Evolutionary conservation across 2,888 invertebrate genomes (phyloP), one percentile per base, ranked within the genome.

Genomic region (Sminthurides aquaticus): DNA sequence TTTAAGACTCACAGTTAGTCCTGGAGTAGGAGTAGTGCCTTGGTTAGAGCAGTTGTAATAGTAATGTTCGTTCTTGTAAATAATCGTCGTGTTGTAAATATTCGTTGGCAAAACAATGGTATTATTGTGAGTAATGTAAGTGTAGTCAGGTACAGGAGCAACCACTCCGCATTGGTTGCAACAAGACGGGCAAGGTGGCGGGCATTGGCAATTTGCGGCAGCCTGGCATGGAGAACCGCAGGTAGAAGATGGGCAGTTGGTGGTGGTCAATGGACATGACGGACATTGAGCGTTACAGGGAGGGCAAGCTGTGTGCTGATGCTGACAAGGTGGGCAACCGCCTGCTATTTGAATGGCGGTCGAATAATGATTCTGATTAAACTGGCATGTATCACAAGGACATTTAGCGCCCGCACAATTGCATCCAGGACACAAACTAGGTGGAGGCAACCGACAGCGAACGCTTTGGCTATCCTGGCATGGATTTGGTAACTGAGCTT

Each of bases 311-410:
- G 52, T 52, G 20, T 52, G 52, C 22, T 52, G 52, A 22, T 52
- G 52, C 20, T 18, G 15, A 22, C 52, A 52, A 5, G 52, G 52
- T 20, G 52, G 52, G 20, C 52, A 52, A 8, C 5, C 3, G 11
- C 52, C 52, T 15, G 18, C 18, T 5, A 8, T 18, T 15, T 52
- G 18, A 22, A 52, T 52, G 52, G 52, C 52, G 5, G 52, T 52
- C 20, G 52, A 52, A 20, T 52, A 52, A 20, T 26, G 57, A 29
- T 57, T 27, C 18, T 26, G 57, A 20, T 28, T 57, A 11, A 56
- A 24, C 3, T 57, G 57, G 24, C 57, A 57, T 2, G 57, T 57
- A n/a, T 57, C 57, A 29, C 57, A 52, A 20, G 52, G 52, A 20
- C 52, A 52, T 20, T 20, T 20, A 8, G 52, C 20, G 20, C 52